A percentile compares a stretch with the other conserved stretches of the same genome.
Evolutionary conservation across 2,888 invertebrate species (phyloP).

Genomic region (Platycnemis pennipes): DNA sequence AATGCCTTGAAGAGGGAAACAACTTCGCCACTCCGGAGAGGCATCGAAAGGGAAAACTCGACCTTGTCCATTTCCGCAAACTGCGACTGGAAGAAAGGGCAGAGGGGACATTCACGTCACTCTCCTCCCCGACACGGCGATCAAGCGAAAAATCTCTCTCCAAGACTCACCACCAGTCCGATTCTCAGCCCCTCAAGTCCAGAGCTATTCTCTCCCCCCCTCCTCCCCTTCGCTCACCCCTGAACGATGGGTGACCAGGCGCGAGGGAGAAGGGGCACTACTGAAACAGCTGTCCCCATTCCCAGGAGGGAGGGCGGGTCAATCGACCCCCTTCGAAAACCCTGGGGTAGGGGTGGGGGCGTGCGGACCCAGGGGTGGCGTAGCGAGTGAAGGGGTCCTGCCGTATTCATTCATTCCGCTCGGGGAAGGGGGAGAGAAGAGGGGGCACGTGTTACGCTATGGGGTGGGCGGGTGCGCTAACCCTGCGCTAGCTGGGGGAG

Average conservation of each 20-base stretch:
- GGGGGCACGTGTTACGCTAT: neutral
- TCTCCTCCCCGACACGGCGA: neutral
- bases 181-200: neutral
- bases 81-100: neutral
- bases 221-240: neutral
- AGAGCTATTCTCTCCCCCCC: neutral
- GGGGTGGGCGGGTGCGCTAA: constrained; percentile 2
- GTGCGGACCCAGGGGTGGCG: neutral
- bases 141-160: neutral
- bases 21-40: neutral
- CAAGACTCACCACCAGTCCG: neutral
- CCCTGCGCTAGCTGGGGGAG: neutral
- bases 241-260: neutral
- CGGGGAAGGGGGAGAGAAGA: neutral
- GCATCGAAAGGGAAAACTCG: neutral
- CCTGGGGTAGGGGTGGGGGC: neutral
- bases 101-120: neutral
- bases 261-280: neutral
- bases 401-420: neutral
- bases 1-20: neutral
- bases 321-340: neutral
- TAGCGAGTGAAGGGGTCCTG: neutral
- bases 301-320: neutral
- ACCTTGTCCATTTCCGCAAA: neutral
- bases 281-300: constrained; percentile 16